These are phyloP conservation scores for Epistrophella euchroma DNA, from an alignment of 2,888 invertebrate species.

Conservation along the genomic window DNA sequence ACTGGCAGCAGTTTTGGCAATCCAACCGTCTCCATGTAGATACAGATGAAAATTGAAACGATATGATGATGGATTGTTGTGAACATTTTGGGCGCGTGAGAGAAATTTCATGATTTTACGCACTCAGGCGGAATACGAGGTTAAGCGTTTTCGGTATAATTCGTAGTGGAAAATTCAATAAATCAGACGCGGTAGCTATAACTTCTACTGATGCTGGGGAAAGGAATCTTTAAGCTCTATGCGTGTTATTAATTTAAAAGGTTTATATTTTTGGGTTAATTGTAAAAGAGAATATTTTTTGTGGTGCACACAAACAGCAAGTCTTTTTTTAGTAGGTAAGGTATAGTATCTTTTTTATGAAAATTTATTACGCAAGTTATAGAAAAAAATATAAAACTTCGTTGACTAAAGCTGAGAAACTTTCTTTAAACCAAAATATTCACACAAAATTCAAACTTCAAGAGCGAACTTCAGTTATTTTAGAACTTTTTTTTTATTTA, in stretches of 20 bases:
- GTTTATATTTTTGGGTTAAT: slow-evolving; percentile 10
- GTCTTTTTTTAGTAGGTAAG: too few relatives aligned
- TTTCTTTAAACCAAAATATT: neutral
- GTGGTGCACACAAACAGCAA: too few relatives aligned
- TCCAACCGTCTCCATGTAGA: neutral
- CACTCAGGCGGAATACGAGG: slow-evolving; percentile 67
- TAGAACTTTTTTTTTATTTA: neutral
- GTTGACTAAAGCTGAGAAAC: neutral
- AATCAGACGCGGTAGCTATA: slow-evolving; percentile 34
- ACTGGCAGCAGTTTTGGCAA: slow-evolving; percentile 14
- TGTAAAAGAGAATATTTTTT: neutral
- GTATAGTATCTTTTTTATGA: too few relatives aligned
- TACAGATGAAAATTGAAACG: slow-evolving; percentile 11
- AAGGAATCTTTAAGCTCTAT: neutral
- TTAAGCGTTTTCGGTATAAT: slow-evolving; percentile 65
- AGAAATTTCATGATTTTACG: slow-evolving; percentile 63
- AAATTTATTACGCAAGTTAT: too few relatives aligned
- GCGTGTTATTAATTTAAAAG: slow-evolving; percentile 17
- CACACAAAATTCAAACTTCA: neutral
- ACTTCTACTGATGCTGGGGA: neutral
- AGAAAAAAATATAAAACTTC: neutral
- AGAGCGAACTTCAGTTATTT: neutral
- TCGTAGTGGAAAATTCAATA: slow-evolving; percentile 73
- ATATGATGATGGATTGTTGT: slow-evolving; percentile 60
- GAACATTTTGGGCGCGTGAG: slow-evolving; percentile 35